Evolutionary conservation across 1,140 invertebrate species (phyloP).

Genomic region (Calycopis cecrops): DNA sequence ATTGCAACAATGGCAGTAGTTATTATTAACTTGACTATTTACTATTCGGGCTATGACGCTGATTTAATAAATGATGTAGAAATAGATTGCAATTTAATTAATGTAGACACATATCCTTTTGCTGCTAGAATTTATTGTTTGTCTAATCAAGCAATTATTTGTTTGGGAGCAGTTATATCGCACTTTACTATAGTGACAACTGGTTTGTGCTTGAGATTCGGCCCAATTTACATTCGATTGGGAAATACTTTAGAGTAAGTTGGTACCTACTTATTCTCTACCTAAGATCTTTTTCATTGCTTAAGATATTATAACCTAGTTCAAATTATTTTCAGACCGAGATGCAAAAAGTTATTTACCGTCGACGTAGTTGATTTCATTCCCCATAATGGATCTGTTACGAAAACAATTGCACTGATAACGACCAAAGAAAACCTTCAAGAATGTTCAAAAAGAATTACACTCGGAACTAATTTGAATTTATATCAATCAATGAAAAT

Average conservation of each 20-base stretch:
- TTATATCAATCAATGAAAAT: constrained; percentile 28
- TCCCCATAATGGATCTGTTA: constrained; percentile 36
- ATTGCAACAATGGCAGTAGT: constrained; percentile 40
- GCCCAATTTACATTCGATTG: constrained; percentile 40
- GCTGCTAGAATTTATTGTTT: constrained; percentile 53
- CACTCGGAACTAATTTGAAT: constrained; percentile 31
- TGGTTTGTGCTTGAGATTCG: constrained; percentile 45
- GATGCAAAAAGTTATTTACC: constrained; percentile 55
- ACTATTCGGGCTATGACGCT: constrained; percentile 38
- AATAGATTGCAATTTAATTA: constrained; percentile 46
- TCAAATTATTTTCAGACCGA: constrained; percentile 37
- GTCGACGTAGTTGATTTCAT: constrained; percentile 39
- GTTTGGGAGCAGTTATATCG: constrained; percentile 51
- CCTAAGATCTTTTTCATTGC: no score
- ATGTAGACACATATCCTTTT: constrained; percentile 43
- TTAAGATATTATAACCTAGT: neutral
- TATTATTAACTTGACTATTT: constrained; percentile 44
- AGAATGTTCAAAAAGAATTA: constrained; percentile 34
- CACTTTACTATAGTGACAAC: constrained; percentile 40
- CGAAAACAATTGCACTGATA: constrained; percentile 46
- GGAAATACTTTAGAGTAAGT: constrained; percentile 52
- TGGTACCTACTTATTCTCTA: constrained; percentile 3
- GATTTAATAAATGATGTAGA: constrained; percentile 22
- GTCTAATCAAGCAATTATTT: constrained; percentile 45
- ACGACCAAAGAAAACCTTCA: constrained; percentile 41